These are phyloP conservation scores for Caenorhabditis virilis DNA, from an alignment of 2,888 invertebrate species.

Conservation along the genomic window DNA sequence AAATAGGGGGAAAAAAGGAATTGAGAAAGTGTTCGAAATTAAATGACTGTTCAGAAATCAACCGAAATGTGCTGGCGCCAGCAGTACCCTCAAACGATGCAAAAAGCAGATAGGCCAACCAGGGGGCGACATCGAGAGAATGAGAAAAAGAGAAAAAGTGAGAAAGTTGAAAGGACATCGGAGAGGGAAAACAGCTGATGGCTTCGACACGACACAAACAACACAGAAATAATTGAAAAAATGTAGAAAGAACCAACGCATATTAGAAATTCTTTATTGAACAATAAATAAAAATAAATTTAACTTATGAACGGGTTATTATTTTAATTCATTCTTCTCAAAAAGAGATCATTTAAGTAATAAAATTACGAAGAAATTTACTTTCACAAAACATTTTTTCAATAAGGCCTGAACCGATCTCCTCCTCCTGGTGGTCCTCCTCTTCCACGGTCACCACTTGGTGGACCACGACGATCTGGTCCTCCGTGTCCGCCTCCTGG, in stretches of 20 bases:
- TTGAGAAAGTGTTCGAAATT: too few species aligned
- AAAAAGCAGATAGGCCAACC: neutral
- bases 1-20: slow-evolving; percentile 2
- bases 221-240: too few species aligned
- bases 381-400: neutral
- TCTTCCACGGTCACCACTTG: slow-evolving; percentile 23
- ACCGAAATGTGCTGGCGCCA: neutral
- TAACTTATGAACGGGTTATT: too few species aligned
- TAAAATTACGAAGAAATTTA: neutral
- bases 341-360: too few species aligned
- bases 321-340: too few species aligned
- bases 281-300: neutral
- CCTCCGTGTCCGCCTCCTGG: slow-evolving; percentile 22
- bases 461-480: slow-evolving; percentile 9
- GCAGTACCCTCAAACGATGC: neutral
- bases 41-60: too few species aligned
- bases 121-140: neutral
- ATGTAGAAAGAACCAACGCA: too few species aligned
- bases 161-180: neutral
- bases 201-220: neutral
- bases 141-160: neutral
- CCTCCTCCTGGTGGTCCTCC: slow-evolving; percentile 28
- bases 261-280: neutral
- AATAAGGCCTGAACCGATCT: slow-evolving; percentile 35
- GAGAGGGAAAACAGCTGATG: slow-evolving; percentile 1